Conservation (phyloP, 53 echinoderm and acorn worm species). For the Echinarachnius parma region DNA sequence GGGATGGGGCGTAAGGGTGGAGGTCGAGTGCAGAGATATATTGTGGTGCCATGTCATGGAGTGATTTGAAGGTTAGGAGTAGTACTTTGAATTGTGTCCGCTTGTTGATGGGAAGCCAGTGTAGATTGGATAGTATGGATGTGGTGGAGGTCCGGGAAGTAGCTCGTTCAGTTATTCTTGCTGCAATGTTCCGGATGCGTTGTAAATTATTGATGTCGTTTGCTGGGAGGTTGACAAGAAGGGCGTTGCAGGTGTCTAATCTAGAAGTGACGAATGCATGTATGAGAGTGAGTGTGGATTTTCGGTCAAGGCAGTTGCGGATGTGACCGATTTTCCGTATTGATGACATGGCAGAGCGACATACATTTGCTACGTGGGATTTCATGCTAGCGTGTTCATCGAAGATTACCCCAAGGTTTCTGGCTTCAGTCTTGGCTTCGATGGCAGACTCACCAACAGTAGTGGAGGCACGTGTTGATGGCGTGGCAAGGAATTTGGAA, state of each 20-base stretch:
- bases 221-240: not conserved
- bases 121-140: not conserved
- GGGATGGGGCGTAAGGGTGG: too few relatives aligned
- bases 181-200: not conserved
- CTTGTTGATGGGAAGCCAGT: too few relatives aligned
- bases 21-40: too few relatives aligned
- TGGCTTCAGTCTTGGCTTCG: constrained; percentile 7
- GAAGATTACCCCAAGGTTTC: constrained; percentile 31
- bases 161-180: constrained; percentile 6
- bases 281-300: not conserved
- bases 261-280: too few relatives aligned
- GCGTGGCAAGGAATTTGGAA: constrained; percentile 21
- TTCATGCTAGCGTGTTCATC: constrained; percentile 15
- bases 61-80: too few relatives aligned
- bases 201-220: not conserved
- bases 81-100: too few relatives aligned
- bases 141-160: not conserved
- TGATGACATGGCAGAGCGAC: constrained; percentile 12
- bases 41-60: too few relatives aligned
- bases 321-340: constrained; percentile 2
- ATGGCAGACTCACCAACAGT: constrained; percentile 29
- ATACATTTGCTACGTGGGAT: constrained; percentile 11
- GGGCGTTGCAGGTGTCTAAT: constrained; percentile 1
- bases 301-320: not conserved
- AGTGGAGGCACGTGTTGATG: not conserved